Conservation (phyloP, 2,888 invertebrate species). For the Xanthorhoe spadicearia region DNA sequence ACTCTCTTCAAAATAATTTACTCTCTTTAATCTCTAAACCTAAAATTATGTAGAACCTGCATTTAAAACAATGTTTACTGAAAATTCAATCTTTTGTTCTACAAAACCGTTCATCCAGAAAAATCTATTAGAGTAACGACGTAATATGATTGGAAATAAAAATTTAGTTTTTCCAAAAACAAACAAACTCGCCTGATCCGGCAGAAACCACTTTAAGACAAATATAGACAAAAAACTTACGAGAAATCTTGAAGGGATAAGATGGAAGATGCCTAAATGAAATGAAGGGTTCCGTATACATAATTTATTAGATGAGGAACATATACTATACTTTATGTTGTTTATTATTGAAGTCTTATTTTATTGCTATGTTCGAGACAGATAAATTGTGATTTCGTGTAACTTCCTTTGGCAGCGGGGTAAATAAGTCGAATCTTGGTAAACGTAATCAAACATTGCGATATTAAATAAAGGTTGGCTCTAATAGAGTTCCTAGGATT, state of each 20-base stretch:
- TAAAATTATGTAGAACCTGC: not conserved
- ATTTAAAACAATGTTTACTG: slow-evolving; percentile 1
- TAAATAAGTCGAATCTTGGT: not conserved
- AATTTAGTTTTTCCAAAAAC: slow-evolving; percentile 57
- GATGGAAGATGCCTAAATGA: slow-evolving; percentile 20
- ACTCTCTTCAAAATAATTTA: not conserved
- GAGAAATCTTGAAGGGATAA: slow-evolving; percentile 45
- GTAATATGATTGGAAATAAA: slow-evolving; percentile 51
- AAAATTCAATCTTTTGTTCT: slow-evolving; percentile 18
- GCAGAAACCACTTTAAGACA: slow-evolving; percentile 48
- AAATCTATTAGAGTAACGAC: slow-evolving; percentile 42
- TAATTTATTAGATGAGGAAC: slow-evolving; percentile 31
- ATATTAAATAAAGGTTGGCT: no score
- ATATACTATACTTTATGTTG: slow-evolving; percentile 21
- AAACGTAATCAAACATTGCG: not conserved
- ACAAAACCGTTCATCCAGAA: slow-evolving; percentile 23
- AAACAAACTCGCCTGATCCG: slow-evolving; percentile 55
- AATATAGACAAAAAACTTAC: slow-evolving; percentile 55
- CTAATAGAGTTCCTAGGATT: no score
- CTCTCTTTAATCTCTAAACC: not conserved
- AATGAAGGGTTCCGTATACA: slow-evolving; percentile 45
- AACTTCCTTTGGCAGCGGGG: not conserved
- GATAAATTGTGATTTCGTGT: slow-evolving; percentile 4
- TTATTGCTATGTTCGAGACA: slow-evolving; percentile 11
- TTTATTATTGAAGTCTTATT: slow-evolving; percentile 19